Evolutionary conservation across 2,888 invertebrate species (phyloP), one percentile per base, ranked within the genome.

Genomic region (Sceliomorpha sp.): DNA sequence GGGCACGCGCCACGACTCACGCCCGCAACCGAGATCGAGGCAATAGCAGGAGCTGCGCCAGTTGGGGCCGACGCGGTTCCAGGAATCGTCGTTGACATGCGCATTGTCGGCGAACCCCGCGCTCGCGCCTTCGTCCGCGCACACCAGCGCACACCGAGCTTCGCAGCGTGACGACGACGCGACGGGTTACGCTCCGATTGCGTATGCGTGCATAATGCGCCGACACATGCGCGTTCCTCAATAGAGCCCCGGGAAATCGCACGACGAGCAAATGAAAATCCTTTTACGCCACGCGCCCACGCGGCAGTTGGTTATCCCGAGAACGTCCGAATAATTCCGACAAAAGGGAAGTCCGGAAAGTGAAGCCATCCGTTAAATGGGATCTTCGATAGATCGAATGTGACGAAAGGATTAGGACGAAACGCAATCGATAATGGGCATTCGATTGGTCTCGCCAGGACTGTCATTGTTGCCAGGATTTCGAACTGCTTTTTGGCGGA

Each of bases 261-360:
- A 44, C 56, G 64, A 64, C 64, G 56, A 50, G 45, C 64, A 64
- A 64, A 64, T 64, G 37, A 58, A 64, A 66, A 66, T 66, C 66
- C 66, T 15, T 66, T 66, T 66, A 66, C 26, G 50, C 24, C 58
- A 59, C 59, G 59, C 66, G 60, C 17, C 55, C 55, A 20, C n/a
- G n/a, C n/a, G n/a, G n/a, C n/a, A n/a, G n/a, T n/a, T n/a, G n/a
- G n/a, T n/a, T n/a, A n/a, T n/a, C n/a, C 20, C 53, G 7, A 42
- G 37, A 60, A 55, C 51, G 55, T 53, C 40, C 45, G 51, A 66
- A 58, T 58, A 51, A 45, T 66, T 51, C 51, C 4, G 10, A 17
- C 20, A 67, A 48, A 26, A 37, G 31, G 26, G 36, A 47, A 29
- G 59, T 36, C 31, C 58, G 44, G 64, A 44, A 24, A 64, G 20